Evolutionary conservation across 1,140 invertebrate genomes (phyloP), one percentile per base, ranked within the genome.

Genomic region (Ips nitidus): DNA sequence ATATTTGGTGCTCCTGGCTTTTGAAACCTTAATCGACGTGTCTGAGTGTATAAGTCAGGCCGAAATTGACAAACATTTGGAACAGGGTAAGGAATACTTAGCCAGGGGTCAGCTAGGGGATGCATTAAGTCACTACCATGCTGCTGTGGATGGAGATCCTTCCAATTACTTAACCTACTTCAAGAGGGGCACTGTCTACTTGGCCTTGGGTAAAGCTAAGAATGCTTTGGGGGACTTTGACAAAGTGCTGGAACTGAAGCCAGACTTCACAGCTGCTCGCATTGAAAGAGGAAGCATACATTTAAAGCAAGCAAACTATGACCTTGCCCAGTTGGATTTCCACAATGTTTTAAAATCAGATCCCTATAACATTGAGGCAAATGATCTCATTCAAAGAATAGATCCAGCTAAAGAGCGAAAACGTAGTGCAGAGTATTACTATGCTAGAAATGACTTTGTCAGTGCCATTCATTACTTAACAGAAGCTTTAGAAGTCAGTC

Each of bases 101-200:
- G 90, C 93, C 4, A 89, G 89, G 74, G 96, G 97, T 53, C 94
- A 99, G 80, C 87, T 98, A 59, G 91, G 94, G 56, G 98, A 99
- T 86, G 98, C 98, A 1, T 82, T 99, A 40, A 92, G 93, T 56
- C 97, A 99, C 80, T 99, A 98, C 84, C 97, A 99, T 87, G 92
- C 94, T 65, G 98, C 98, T 74, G 93, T 99, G 77, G 95, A 99
- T 83, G 94, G 92, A 22, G 97, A 99, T 84, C 94, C 96, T 42
- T 88, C 87, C 62, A 99, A 99, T 83, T 99, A 98, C 82, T 85
- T 99, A 77, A 97, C 94, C 64, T 96, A 94, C 77, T 97, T 93
- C 76, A 94, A 94, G 80, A 86, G 98, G 78, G 97, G 97, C 7
- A 99, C 97, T 4, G 95, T 98, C 1, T 98, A 96, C 81, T 86